phyloP scores from a whole-genome alignment of 2,113 vertebrate genomes.

The Burhinus bistriatus region DNA sequence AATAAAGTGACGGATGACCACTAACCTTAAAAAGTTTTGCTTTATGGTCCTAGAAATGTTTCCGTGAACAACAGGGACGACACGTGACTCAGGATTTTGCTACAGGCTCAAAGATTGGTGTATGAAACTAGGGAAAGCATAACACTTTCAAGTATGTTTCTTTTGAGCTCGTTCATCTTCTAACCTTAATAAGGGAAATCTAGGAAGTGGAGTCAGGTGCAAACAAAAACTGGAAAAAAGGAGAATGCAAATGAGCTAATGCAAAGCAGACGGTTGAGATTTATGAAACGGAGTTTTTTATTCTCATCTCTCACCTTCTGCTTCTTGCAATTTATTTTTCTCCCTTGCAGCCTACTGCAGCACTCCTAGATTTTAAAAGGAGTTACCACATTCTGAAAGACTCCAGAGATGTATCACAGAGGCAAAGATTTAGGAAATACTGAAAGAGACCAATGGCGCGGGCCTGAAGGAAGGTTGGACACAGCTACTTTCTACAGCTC shows the following conservation, averaged over 20 bases:
- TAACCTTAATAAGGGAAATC: background rate
- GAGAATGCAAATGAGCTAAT: background rate
- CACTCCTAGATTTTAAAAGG: background rate
- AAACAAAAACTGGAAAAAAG: background rate
- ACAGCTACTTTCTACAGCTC: background rate
- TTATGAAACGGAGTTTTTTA: background rate
- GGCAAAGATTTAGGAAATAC: background rate
- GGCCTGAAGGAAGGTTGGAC: background rate
- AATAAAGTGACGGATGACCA: background rate
- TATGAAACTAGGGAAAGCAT: background rate
- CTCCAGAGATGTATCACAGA: background rate
- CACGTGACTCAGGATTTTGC: background rate
- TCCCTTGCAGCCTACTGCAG: background rate
- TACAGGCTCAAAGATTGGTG: background rate
- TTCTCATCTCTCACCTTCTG: background rate
- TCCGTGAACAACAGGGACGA: background rate
- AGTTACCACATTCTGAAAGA: background rate
- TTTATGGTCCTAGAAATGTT: background rate
- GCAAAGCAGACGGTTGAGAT: background rate
- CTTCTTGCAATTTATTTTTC: background rate
- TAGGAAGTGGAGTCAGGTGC: rapidly evolving
- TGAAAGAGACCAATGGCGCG: background rate
- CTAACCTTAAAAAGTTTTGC: background rate
- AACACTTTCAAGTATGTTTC: background rate
- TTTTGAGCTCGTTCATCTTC: background rate